These are phyloP conservation scores for Pantherophis vulpinus DNA, from an alignment of 2,797 vertebrate genomes.

Conservation along the genomic window DNA sequence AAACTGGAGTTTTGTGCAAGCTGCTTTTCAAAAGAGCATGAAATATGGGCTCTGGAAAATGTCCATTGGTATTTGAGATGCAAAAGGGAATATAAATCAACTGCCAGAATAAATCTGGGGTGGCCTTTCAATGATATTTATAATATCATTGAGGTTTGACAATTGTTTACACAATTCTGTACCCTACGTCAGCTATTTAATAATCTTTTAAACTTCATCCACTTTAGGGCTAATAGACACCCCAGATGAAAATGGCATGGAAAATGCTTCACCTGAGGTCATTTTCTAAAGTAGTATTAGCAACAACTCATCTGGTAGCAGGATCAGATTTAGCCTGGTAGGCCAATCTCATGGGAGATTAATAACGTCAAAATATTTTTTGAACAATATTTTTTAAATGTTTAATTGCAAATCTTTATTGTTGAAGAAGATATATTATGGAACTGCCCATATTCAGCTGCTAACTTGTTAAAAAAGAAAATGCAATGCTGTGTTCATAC, in stretches of 20 bases:
- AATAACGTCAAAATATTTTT: background rate
- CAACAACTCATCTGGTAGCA: background rate
- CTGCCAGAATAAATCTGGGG: background rate
- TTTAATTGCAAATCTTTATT: background rate
- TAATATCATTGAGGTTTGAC: background rate
- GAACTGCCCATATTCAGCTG: background rate
- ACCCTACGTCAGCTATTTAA: background rate
- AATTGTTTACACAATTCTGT: background rate
- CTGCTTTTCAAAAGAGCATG: background rate
- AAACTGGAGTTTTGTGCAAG: background rate
- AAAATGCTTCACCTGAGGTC: background rate
- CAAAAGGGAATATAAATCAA: background rate
- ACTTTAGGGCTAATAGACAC: background rate
- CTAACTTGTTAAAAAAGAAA: background rate
- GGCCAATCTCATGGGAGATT: background rate
- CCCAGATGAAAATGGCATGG: background rate
- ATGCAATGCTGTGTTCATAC: background rate
- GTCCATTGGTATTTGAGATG: background rate
- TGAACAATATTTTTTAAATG: background rate
- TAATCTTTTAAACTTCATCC: background rate
- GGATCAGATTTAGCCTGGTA: background rate
- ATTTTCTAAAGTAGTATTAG: background rate
- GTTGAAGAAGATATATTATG: background rate
- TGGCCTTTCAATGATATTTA: background rate
- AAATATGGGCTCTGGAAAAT: background rate